Conservation (phyloP, 2,797 vertebrate genomes). For the Hippopotamyrus pictus region DNA sequence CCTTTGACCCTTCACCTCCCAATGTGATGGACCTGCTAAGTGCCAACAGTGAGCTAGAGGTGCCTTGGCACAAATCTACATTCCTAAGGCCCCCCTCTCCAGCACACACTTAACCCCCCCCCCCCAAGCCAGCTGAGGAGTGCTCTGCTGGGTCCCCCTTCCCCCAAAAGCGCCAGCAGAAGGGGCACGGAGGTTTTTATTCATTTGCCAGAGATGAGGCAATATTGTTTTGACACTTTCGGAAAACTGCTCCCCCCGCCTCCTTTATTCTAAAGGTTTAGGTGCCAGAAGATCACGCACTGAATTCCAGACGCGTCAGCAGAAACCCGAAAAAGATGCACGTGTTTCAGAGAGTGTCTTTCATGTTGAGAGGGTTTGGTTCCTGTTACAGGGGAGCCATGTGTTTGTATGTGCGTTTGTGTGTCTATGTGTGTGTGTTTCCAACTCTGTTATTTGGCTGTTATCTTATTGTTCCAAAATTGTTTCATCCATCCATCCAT, state of each 20-base stretch:
- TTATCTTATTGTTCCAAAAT: neutral
- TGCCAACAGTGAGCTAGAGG: neutral
- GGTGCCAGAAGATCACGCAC: neutral
- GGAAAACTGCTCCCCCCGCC: neutral
- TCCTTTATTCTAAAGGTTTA: neutral
- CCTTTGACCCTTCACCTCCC: conserved; percentile 18
- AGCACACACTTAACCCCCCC: neutral
- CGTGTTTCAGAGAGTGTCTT: neutral
- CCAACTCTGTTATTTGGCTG: neutral
- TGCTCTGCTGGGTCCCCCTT: neutral
- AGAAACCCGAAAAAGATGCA: neutral
- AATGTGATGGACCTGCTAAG: conserved; percentile 40
- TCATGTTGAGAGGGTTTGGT: neutral
- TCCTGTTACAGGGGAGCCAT: neutral
- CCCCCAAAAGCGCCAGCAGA: too few relatives aligned
- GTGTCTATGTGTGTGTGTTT: neutral
- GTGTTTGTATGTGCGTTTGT: neutral
- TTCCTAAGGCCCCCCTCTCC: conserved; percentile 20
- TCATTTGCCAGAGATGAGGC: neutral
- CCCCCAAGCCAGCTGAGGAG: neutral
- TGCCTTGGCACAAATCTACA: neutral
- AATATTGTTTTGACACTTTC: neutral
- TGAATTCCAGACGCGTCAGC: neutral
- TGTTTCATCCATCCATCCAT: too few relatives aligned
- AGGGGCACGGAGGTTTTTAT: neutral